Base-by-base conservation (phyloP, 2,888 invertebrate genomes). In the Ophioninae sp. region DNA sequence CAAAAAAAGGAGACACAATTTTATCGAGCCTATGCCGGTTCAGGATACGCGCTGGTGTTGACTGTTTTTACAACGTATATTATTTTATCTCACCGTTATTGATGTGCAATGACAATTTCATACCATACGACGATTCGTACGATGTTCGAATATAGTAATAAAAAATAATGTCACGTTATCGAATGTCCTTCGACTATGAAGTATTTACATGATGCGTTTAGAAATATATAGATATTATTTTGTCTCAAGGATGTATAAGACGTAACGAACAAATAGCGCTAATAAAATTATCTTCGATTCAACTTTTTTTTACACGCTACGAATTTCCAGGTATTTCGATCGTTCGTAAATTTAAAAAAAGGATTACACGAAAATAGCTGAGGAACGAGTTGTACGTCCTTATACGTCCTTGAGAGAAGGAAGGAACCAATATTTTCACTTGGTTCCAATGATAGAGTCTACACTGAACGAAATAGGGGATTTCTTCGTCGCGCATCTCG, bases 391-490 rank as follows among this genome's bases (percentile, higher is more conserved):
- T 10, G 13, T 50, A 30, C 50, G 50, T 17, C 17, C 17, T 17
- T 17, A 17, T 50, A 50, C 13, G 10, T 50, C 50, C 1, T 13
- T 50, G 50, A 50, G 13, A 3, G 17, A 13, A 3, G 6, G 17
- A 50, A 6, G 17, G 5, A 21, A 39, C n/a, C 17, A 64, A 37
- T 39, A 56, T 77, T 65, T 79, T 82, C 17, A 85, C 64, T 85
- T 84, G 30, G 74, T 89, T 30, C 92, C 92, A 20, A 92, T 92
- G 44, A 92, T 92, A 20, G 92, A 92, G 83, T 59, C 59, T 20
- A 92, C 92, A 82, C 92, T 92, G 81, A 92, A 92, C 1, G 92
- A 90, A 64, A 92, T 91, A 5, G 88, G 88, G 1, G 91, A 86
- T 79, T 92, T 91, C 64, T 90, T 91, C 10, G 87, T 72, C 50